phyloP scores from a whole-genome alignment of 2,113 vertebrate species.

The Edolisoma coerulescens region DNA sequence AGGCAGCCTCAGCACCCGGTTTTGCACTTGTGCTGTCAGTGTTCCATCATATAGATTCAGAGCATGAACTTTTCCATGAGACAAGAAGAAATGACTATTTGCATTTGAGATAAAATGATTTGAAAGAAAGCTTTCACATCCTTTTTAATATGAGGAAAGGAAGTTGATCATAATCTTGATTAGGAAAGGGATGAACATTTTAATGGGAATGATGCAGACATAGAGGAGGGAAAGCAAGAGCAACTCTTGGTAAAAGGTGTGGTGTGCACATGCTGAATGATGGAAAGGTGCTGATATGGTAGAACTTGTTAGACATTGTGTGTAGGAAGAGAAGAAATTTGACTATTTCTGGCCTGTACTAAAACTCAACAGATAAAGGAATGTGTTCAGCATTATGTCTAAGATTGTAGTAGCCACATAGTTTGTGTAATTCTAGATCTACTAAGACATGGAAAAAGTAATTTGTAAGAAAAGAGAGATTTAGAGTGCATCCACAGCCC shows the following conservation, averaged over 20 bases:
- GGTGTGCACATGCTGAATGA: neutral
- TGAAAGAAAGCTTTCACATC: slow-evolving; percentile 9
- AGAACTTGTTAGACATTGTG: neutral
- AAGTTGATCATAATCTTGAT: slow-evolving; percentile 45
- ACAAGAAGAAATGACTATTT: slow-evolving; percentile 54
- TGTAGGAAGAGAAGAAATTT: neutral
- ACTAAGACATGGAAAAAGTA: neutral
- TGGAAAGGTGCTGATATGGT: slow-evolving; percentile 17
- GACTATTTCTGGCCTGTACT: neutral
- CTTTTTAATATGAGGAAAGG: slow-evolving; percentile 7
- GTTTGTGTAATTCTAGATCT: neutral
- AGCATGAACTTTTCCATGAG: neutral
- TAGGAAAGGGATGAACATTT: neutral
- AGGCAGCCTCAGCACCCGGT: neutral
- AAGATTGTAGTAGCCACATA: neutral
- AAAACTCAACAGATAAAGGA: neutral
- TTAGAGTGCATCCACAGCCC: neutral
- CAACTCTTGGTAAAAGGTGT: neutral
- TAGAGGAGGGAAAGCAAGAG: neutral
- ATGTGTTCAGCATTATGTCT: neutral
- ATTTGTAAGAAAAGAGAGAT: neutral
- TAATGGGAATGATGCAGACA: neutral
- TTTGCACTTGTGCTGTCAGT: neutral
- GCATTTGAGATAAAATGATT: slow-evolving; percentile 40
- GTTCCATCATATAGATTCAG: neutral